Conservation (phyloP, 2,888 invertebrate genomes). For the Sphecodes monilicornis region DNA sequence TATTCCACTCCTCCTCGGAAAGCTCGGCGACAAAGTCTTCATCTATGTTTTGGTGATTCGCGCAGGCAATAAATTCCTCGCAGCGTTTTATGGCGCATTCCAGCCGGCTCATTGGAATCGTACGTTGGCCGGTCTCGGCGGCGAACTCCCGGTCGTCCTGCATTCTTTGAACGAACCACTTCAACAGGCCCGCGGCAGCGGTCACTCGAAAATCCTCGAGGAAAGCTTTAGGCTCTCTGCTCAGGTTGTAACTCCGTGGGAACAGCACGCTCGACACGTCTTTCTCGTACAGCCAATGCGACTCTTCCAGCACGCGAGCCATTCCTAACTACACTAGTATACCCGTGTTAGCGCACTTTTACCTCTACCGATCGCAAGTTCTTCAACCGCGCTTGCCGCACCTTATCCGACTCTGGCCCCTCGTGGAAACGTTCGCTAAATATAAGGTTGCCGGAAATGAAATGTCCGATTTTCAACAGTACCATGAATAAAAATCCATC, state of each 20-base stretch:
- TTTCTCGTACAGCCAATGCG: slow-evolving; percentile 88
- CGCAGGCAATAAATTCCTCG: slow-evolving; percentile 87
- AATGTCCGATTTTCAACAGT: too few species aligned
- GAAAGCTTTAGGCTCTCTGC: slow-evolving; percentile 87
- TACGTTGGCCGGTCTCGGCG: slow-evolving; percentile 35
- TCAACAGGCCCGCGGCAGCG: slow-evolving; percentile 91
- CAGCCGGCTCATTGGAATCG: slow-evolving; percentile 78
- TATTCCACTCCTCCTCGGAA: slow-evolving; percentile 87
- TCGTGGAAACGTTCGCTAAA: not conserved
- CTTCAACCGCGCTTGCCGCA: not conserved
- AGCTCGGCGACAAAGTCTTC: slow-evolving; percentile 61
- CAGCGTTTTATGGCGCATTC: slow-evolving; percentile 90
- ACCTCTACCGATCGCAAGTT: not conserved
- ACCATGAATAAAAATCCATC: too few species aligned
- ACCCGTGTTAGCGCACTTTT: not conserved
- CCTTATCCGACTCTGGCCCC: not conserved
- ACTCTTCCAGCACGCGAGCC: slow-evolving; percentile 85
- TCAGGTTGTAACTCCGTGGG: slow-evolving; percentile 90
- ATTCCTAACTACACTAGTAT: slow-evolving; percentile 75
- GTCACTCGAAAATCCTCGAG: slow-evolving; percentile 91
- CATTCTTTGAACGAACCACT: slow-evolving; percentile 86
- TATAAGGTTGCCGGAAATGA: too few species aligned
- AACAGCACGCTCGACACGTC: slow-evolving; percentile 88
- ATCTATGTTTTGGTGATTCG: slow-evolving; percentile 80
- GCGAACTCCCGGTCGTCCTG: slow-evolving; percentile 55